Conservation (phyloP, 2,113 vertebrate genomes). For the Pluvianellus socialis region DNA sequence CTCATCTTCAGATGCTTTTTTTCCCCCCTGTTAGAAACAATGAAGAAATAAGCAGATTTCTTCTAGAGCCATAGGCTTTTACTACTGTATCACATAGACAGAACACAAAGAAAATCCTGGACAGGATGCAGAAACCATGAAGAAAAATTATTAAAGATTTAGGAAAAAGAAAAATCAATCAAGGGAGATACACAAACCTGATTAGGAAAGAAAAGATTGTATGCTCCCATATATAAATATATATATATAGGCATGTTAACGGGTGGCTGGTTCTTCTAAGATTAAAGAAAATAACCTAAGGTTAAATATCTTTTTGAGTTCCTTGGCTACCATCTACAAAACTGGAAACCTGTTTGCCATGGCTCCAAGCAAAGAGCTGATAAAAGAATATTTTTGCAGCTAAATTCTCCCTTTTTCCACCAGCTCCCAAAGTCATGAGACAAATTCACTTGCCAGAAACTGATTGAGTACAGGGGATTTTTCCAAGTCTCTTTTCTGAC, state of each 20-base stretch:
- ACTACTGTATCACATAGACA: background rate
- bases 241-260: slow-evolving; percentile 29
- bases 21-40: background rate
- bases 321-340: slow-evolving; percentile 40
- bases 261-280: slow-evolving; percentile 50
- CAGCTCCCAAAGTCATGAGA: slow-evolving; percentile 61
- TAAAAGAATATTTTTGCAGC: slow-evolving; percentile 65
- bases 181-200: slow-evolving; percentile 58
- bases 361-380: slow-evolving; percentile 59
- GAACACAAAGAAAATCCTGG: slow-evolving; percentile 2
- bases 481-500: slow-evolving; percentile 54
- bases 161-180: slow-evolving; percentile 57
- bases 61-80: background rate
- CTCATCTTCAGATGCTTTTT: slow-evolving; percentile 31
- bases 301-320: slow-evolving; percentile 50
- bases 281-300: slow-evolving; percentile 70
- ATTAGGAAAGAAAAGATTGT: slow-evolving; percentile 63
- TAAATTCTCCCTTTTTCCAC: slow-evolving; percentile 49
- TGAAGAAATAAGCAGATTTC: slow-evolving; percentile 43
- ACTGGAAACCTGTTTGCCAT: slow-evolving; percentile 50
- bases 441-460: slow-evolving; percentile 58
- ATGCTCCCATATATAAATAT: slow-evolving; percentile 20
- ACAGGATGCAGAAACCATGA: slow-evolving; percentile 45
- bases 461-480: slow-evolving; percentile 33
- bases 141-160: slow-evolving; percentile 64